These are phyloP conservation scores for Neodon shergylaensis DNA, from an alignment of 2,113 vertebrate genomes.

Conservation along the genomic window DNA sequence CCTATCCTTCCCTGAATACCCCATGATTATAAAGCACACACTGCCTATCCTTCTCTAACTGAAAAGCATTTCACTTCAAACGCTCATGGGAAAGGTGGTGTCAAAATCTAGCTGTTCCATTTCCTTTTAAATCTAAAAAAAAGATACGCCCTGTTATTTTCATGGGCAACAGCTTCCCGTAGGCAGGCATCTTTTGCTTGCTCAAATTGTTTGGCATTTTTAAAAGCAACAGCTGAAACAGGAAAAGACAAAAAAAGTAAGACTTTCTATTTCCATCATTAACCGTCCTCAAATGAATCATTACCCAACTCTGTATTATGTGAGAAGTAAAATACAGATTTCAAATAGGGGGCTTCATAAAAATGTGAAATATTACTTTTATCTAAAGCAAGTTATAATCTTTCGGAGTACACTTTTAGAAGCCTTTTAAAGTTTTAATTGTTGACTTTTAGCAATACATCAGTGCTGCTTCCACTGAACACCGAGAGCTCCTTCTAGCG, in stretches of 20 bases:
- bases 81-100: not conserved
- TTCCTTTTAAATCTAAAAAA: constrained; percentile 68
- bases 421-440: not conserved
- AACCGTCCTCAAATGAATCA: constrained; percentile 36
- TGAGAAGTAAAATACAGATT: constrained; percentile 37
- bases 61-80: constrained; percentile 12
- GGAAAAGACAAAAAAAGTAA: constrained; percentile 60
- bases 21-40: no score
- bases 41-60: not conserved
- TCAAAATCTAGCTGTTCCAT: not conserved
- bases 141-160: constrained; percentile 98
- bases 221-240: constrained; percentile 96
- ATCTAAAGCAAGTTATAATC: not conserved
- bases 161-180: constrained; percentile 95
- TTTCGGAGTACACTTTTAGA: constrained; percentile 16
- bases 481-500: not conserved
- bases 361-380: constrained; percentile 44
- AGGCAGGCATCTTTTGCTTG: constrained; percentile 98
- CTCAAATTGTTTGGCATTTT: constrained; percentile 98
- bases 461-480: not conserved
- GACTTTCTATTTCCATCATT: constrained; percentile 53
- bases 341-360: constrained; percentile 20
- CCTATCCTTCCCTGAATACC: not conserved
- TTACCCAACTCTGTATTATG: not conserved
- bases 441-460: not conserved